Conservation (phyloP, 2,797 vertebrate genomes). For the Rallus crepitans region DNA sequence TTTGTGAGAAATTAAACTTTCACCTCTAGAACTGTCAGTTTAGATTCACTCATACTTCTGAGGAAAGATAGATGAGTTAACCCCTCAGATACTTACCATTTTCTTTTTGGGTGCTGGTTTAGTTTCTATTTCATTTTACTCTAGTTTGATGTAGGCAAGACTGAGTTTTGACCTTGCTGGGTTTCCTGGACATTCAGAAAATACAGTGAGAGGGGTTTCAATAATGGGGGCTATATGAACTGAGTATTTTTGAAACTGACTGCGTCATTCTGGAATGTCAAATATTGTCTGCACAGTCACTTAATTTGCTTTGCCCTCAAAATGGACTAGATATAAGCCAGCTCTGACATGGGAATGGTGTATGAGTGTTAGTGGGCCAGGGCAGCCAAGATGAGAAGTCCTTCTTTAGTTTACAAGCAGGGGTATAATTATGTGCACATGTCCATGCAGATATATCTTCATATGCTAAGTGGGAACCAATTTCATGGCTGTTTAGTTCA, state of each 20-base stretch:
- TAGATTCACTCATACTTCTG: neutral
- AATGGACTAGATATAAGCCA: neutral
- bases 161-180: neutral
- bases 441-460: neutral
- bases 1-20: slow-evolving; percentile 46
- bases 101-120: neutral
- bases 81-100: neutral
- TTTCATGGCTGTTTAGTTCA: neutral
- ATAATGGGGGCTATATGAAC: neutral
- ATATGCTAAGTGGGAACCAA: neutral
- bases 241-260: neutral
- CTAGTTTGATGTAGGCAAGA: neutral
- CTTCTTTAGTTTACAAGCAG: neutral
- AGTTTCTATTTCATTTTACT: neutral
- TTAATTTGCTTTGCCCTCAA: neutral
- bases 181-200: neutral
- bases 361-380: neutral
- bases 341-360: fast-evolving
- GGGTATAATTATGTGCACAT: neutral
- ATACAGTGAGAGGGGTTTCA: neutral
- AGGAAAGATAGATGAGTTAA: neutral
- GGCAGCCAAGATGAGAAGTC: neutral
- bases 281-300: neutral
- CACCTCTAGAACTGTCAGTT: slow-evolving; percentile 1
- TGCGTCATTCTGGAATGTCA: neutral